These are phyloP conservation scores for Lasioglossum leucozonium DNA, from an alignment of 2,888 invertebrate genomes.

Conservation along the genomic window DNA sequence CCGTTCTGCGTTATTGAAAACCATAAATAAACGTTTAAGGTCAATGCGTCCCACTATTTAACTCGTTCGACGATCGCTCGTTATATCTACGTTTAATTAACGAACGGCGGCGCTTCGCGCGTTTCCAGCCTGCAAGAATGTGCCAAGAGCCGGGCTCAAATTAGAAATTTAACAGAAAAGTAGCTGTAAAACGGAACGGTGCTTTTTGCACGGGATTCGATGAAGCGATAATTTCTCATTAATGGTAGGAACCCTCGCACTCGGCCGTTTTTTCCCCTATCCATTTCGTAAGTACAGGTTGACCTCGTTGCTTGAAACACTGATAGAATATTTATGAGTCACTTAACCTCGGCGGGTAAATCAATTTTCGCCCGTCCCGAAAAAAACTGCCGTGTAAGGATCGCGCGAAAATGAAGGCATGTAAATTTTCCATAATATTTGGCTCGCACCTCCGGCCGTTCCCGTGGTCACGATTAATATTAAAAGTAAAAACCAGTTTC, in stretches of 20 bases:
- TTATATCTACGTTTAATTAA: not conserved
- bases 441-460: not conserved
- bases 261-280: not conserved
- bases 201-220: not conserved
- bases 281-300: not conserved
- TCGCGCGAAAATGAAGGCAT: not conserved
- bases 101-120: not conserved
- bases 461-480: constrained; percentile 23
- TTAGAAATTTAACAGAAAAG: not conserved
- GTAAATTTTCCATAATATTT: constrained; percentile 4
- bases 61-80: not conserved
- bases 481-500: constrained; percentile 22
- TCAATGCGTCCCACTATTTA: not conserved
- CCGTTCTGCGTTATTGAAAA: not conserved
- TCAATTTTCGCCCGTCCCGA: not conserved
- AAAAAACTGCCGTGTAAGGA: not conserved
- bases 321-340: constrained; percentile 30
- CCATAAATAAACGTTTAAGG: constrained; percentile 3
- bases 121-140: not conserved
- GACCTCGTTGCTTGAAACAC: not conserved
- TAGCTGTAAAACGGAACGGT: not conserved
- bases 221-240: not conserved
- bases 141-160: not conserved
- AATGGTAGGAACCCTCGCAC: not conserved
- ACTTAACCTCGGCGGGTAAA: not conserved